These are phyloP conservation scores for Zenarchopterus dispar DNA, from an alignment of 2,797 vertebrate genomes.

Conservation along the genomic window DNA sequence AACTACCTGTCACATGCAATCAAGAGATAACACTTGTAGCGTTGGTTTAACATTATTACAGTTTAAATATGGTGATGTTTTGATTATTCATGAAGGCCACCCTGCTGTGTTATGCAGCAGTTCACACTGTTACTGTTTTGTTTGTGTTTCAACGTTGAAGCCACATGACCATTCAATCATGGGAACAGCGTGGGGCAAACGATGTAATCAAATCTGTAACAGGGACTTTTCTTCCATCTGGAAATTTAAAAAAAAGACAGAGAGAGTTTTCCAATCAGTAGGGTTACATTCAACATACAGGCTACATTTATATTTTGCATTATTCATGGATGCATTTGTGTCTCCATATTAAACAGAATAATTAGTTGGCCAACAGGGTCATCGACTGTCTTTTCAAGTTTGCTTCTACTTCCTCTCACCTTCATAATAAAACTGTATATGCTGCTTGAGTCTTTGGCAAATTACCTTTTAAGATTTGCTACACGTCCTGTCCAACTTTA, in stretches of 20 bases:
- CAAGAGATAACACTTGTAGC: not conserved
- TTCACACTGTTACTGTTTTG: conserved; percentile 3
- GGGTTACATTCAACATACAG: not conserved
- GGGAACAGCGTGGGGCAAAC: conserved; percentile 29
- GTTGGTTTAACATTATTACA: not conserved
- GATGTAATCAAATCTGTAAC: conserved; percentile 43
- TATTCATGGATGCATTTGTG: conserved; percentile 8
- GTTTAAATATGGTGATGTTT: conserved; percentile 9
- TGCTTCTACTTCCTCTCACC: conserved; percentile 1
- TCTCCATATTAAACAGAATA: conserved; percentile 17
- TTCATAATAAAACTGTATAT: conserved; percentile 6
- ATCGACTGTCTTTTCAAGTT: conserved; percentile 13
- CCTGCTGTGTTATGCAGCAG: conserved; percentile 1
- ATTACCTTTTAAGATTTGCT: conserved; percentile 34
- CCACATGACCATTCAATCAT: conserved; percentile 32
- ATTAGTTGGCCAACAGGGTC: not conserved
- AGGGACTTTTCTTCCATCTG: conserved; percentile 13
- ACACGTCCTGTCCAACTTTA: not conserved
- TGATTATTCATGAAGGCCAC: conserved; percentile 16
- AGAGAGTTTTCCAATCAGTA: not conserved
- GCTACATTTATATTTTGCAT: conserved; percentile 4
- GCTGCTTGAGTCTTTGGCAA: conserved; percentile 23
- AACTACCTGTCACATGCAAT: not conserved
- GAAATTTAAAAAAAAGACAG: not conserved
- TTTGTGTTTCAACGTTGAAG: conserved; percentile 11